phyloP scores from a whole-genome alignment of 37 sponge, comb jelly and placozoan genomes.

The Tethya wilhelma region DNA sequence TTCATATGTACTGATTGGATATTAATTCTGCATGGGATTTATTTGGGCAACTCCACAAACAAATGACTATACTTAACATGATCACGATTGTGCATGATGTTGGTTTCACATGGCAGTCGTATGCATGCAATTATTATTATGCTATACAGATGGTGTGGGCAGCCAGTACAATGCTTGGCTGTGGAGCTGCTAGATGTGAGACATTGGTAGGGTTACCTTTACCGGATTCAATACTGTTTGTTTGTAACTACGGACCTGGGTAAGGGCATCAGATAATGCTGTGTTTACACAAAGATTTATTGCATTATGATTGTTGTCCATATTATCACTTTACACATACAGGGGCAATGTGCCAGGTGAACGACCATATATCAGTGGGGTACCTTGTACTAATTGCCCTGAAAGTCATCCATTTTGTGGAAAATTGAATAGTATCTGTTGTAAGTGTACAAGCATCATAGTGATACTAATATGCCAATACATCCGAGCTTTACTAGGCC shows the following conservation, averaged over 20 bases:
- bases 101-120: too few relatives aligned
- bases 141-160: conserved; percentile 50
- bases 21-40: too few relatives aligned
- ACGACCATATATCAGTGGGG: conserved; percentile 7
- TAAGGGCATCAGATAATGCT: conserved; percentile 1
- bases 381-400: conserved; percentile 22
- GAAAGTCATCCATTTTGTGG: not conserved
- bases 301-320: not conserved
- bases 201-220: not conserved
- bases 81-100: too few relatives aligned
- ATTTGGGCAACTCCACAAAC: not conserved
- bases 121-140: too few relatives aligned
- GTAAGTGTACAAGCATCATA: conserved; percentile 6
- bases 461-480: too few relatives aligned
- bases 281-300: not conserved
- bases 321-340: not conserved
- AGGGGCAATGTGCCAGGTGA: conserved; percentile 20
- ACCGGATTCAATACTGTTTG: conserved; percentile 23
- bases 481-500: too few relatives aligned
- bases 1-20: too few relatives aligned
- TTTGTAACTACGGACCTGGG: conserved; percentile 66
- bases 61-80: too few relatives aligned
- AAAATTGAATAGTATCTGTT: conserved; percentile 13
- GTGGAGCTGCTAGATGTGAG: conserved; percentile 44
- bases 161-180: conserved; percentile 20